Percentiles rank a stretch among this genome's conserved stretches.
Evolutionary conservation across 2,797 vertebrate species (phyloP).

Genomic region (Alauda arvensis): DNA sequence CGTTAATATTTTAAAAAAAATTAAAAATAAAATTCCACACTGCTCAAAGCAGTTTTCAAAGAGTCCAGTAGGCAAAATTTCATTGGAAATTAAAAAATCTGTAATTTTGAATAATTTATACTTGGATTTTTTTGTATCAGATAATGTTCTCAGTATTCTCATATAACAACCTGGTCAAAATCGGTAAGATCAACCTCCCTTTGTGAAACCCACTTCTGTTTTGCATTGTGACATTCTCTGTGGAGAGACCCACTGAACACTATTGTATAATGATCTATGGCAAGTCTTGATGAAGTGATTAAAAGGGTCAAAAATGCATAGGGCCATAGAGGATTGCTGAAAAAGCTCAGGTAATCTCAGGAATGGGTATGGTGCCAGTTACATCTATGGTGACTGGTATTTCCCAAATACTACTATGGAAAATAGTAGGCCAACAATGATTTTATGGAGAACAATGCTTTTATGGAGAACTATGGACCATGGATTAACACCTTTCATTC

Average conservation of each 20-base stretch:
- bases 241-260: neutral
- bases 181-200: neutral
- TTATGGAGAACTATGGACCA: neutral
- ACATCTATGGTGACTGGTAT: neutral
- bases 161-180: neutral
- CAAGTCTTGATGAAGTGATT: neutral
- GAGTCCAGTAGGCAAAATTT: neutral
- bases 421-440: neutral
- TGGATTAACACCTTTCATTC: neutral
- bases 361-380: neutral
- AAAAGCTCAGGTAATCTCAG: neutral
- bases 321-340: neutral
- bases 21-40: neutral
- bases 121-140: neutral
- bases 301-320: neutral
- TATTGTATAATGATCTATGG: neutral
- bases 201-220: neutral
- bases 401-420: neutral
- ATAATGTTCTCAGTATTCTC: neutral
- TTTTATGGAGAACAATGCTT: neutral
- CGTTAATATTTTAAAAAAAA: neutral
- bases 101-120: neutral
- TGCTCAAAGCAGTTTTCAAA: neutral
- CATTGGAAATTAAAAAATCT: neutral
- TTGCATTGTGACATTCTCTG: neutral